A percentile compares a stretch with the other conserved stretches of the same genome.
phyloP scores from a whole-genome alignment of 2,888 invertebrate genomes.

The Drosophila setosimentum region DNA sequence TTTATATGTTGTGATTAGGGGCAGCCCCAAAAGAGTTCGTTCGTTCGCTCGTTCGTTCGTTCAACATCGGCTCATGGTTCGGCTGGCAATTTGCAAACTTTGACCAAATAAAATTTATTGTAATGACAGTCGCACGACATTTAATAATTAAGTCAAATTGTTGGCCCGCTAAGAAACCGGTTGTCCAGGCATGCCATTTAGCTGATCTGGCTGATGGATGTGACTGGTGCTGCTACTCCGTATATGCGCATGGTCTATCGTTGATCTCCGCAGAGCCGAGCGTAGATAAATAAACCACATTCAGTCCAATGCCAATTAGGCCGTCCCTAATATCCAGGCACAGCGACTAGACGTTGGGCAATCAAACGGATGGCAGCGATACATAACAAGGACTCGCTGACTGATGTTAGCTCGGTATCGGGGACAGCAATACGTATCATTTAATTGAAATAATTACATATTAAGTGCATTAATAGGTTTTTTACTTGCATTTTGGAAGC shows the following conservation, averaged over 20 bases:
- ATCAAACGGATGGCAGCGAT: slow-evolving; percentile 47
- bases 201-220: slow-evolving; percentile 62
- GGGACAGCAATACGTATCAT: slow-evolving; percentile 49
- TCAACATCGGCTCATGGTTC: slow-evolving; percentile 26
- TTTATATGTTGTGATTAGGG: slow-evolving; percentile 62
- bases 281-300: slow-evolving; percentile 11
- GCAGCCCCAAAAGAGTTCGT: slow-evolving; percentile 37
- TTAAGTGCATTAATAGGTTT: slow-evolving; percentile 83
- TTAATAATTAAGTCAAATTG: slow-evolving; percentile 76
- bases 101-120: slow-evolving; percentile 69
- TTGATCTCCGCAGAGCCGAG: slow-evolving; percentile 41
- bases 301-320: slow-evolving; percentile 62
- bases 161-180: slow-evolving; percentile 51
- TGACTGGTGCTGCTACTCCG: slow-evolving; percentile 39
- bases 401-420: slow-evolving; percentile 20
- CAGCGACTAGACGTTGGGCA: slow-evolving; percentile 32
- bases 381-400: slow-evolving; percentile 43
- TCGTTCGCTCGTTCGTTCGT: slow-evolving; percentile 4
- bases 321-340: slow-evolving; percentile 62
- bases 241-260: slow-evolving; percentile 51
- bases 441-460: slow-evolving; percentile 84
- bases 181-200: slow-evolving; percentile 52
- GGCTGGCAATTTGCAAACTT: slow-evolving; percentile 42
- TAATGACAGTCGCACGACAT: slow-evolving; percentile 71
- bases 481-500: slow-evolving; percentile 47